These are phyloP conservation scores for Brienomyrus longianalis DNA, from an alignment of 2,113 vertebrate species.

Conservation along the genomic window DNA sequence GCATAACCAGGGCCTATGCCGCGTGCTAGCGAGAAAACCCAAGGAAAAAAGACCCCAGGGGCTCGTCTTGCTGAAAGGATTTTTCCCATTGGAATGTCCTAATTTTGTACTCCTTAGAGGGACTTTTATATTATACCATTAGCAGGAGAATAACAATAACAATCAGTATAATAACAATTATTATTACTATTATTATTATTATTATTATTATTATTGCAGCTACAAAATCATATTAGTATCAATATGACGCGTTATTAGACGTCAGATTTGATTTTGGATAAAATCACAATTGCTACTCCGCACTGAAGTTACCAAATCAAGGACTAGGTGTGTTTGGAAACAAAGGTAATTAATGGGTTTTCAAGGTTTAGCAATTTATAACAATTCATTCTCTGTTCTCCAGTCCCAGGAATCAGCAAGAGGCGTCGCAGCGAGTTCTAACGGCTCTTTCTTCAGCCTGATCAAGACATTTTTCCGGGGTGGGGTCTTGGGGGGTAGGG, in stretches of 20 bases:
- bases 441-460: constrained; percentile 89
- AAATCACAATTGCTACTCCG: background rate
- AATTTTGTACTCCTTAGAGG: constrained; percentile 18
- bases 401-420: constrained; percentile 88
- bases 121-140: background rate
- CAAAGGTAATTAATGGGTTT: background rate
- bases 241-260: background rate
- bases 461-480: constrained; percentile 57
- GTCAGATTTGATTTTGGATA: background rate
- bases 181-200: too few species aligned
- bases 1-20: constrained; percentile 63
- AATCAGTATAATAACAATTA: background rate
- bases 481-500: constrained; percentile 25
- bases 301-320: background rate
- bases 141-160: background rate
- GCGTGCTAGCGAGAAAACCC: constrained; percentile 64
- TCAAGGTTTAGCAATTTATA: constrained; percentile 31
- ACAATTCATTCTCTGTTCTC: constrained; percentile 55
- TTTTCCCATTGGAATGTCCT: constrained; percentile 46
- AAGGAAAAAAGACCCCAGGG: constrained; percentile 58
- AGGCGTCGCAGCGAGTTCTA: constrained; percentile 87
- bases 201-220: background rate
- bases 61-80: constrained; percentile 46
- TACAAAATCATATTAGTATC: background rate
- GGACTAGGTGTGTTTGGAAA: background rate